Evolutionary conservation across 2,113 vertebrate species (phyloP).

Genomic region (Sula dactylatra): DNA sequence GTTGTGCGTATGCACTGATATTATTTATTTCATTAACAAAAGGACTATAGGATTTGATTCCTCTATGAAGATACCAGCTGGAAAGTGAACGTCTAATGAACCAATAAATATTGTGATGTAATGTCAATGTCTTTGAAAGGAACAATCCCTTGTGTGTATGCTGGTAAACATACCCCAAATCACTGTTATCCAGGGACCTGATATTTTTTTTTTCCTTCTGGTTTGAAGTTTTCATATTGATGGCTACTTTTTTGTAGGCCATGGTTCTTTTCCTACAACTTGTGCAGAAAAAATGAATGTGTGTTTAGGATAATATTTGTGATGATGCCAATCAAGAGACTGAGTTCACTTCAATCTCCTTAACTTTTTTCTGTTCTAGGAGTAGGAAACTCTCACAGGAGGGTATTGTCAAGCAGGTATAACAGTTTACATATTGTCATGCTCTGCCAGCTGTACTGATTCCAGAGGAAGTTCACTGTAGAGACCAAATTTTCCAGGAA

Average conservation of each 20-base stretch:
- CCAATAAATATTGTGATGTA: not conserved
- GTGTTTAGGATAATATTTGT: not conserved
- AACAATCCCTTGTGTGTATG: not conserved
- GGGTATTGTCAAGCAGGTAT: not conserved
- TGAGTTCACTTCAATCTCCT: not conserved
- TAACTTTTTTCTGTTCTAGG: not conserved
- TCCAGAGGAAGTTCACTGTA: not conserved
- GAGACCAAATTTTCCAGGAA: not conserved
- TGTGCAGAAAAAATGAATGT: not conserved
- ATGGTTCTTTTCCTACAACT: not conserved
- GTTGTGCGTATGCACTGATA: not conserved
- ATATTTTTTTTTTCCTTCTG: not conserved
- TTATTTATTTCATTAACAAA: not conserved
- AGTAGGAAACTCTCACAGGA: not conserved
- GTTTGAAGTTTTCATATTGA: not conserved
- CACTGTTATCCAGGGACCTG: not conserved
- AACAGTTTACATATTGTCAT: not conserved
- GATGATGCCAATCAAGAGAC: not conserved
- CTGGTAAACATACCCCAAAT: not conserved
- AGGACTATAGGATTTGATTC: not conserved
- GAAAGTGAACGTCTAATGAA: not conserved
- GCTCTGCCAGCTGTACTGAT: not conserved
- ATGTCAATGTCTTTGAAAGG: not conserved
- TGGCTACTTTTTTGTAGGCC: not conserved
- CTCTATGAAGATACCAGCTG: not conserved